Conservation (phyloP, 2,888 invertebrate genomes). For the Peribatodes rhomboidaria region DNA sequence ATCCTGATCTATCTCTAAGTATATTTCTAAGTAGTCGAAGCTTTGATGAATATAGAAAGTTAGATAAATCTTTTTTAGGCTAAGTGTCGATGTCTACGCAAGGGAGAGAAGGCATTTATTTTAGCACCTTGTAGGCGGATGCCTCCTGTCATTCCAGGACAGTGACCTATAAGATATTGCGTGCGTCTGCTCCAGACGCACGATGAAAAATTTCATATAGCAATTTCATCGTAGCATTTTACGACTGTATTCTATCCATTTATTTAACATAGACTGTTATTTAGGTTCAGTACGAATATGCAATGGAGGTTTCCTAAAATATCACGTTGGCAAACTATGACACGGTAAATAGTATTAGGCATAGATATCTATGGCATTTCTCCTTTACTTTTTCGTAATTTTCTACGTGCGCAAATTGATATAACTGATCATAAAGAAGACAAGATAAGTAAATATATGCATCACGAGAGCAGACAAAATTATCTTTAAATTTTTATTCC, state of each 20-base stretch:
- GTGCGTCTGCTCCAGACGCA: conserved; percentile 23
- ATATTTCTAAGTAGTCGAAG: no score
- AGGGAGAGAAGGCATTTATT: conserved; percentile 1
- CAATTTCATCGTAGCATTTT: conserved; percentile 21
- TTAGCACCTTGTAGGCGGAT: conserved; percentile 20
- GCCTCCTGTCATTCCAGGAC: conserved; percentile 25
- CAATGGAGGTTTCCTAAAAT: neutral
- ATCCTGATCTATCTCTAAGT: no score
- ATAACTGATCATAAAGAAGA: no score
- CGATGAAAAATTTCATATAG: conserved; percentile 34
- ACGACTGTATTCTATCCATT: conserved; percentile 15
- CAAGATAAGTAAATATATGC: no score
- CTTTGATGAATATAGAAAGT: no score
- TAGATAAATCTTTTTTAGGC: neutral
- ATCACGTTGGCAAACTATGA: no score
- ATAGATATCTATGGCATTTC: no score
- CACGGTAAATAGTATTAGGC: no score
- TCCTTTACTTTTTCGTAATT: no score
- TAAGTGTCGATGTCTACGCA: conserved; percentile 13
- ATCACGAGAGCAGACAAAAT: no score
- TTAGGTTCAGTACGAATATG: neutral
- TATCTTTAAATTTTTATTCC: no score
- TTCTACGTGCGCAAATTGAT: no score
- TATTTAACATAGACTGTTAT: conserved; percentile 6
- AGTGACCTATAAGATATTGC: conserved; percentile 33